A percentile compares a stretch with the other conserved stretches of the same genome.
phyloP scores from a whole-genome alignment of 2,113 vertebrate species.

The Fregetta grallaria region DNA sequence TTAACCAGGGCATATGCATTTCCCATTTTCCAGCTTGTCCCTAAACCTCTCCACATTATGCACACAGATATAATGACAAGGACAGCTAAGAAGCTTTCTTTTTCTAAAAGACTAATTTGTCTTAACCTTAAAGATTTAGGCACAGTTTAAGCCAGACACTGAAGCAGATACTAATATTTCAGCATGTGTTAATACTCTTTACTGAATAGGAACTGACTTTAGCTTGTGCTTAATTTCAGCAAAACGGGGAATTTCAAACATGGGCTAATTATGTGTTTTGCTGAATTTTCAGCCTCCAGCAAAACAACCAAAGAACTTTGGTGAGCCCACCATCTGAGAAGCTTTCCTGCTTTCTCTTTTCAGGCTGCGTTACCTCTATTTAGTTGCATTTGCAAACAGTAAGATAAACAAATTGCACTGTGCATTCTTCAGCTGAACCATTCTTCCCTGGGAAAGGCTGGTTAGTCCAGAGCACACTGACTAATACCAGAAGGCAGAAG shows the following conservation, averaged over 20 bases:
- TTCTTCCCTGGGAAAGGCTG: background rate
- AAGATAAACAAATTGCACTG: background rate
- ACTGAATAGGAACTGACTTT: background rate
- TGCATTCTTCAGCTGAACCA: background rate
- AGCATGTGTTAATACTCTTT: background rate
- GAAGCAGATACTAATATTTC: background rate
- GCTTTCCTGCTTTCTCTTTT: conserved; percentile 14
- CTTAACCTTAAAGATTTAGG: conserved; percentile 20
- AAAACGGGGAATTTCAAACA: conserved; percentile 32
- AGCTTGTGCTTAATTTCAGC: conserved; percentile 19
- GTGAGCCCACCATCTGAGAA: background rate
- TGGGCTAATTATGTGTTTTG: background rate
- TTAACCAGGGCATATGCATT: conserved; percentile 34
- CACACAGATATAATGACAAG: background rate
- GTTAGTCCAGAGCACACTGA: background rate
- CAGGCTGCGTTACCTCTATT: background rate
- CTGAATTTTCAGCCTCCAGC: background rate
- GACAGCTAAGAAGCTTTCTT: conserved; percentile 22
- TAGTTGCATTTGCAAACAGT: conserved; percentile 16
- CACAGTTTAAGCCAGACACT: background rate
- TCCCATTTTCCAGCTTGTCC: conserved; percentile 20
- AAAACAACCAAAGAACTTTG: background rate
- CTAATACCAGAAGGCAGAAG: background rate
- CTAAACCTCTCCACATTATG: conserved; percentile 45
- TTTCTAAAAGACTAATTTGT: background rate